Evolutionary conservation across 2,113 vertebrate genomes (phyloP).

Genomic region (Ammodytes marinus): DNA sequence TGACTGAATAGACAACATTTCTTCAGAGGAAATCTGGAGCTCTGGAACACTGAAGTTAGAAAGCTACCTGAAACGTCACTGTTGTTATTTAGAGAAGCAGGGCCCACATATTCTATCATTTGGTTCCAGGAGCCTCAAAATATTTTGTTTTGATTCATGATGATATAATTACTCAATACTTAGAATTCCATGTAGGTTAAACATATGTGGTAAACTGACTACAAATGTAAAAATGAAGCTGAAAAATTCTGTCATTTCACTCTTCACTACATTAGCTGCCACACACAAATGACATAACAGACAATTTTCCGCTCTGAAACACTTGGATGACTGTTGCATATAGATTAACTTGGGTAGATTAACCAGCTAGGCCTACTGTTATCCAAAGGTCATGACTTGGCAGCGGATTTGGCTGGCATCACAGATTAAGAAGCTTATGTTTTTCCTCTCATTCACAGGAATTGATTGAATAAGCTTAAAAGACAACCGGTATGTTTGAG

Average conservation of each 20-base stretch:
- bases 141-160: too few species aligned
- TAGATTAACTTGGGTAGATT: slow-evolving; percentile 41
- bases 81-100: too few species aligned
- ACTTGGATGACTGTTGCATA: slow-evolving; percentile 28
- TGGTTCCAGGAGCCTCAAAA: too few species aligned
- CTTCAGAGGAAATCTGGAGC: too few species aligned
- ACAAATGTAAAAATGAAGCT: too few species aligned
- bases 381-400: slow-evolving; percentile 33
- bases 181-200: too few species aligned
- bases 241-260: background rate
- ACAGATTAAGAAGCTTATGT: slow-evolving; percentile 41
- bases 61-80: too few species aligned
- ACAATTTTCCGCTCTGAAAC: slow-evolving; percentile 24
- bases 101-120: too few species aligned
- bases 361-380: background rate
- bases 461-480: slow-evolving; percentile 11
- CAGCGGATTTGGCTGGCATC: slow-evolving; percentile 28
- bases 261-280: slow-evolving; percentile 11
- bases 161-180: too few species aligned
- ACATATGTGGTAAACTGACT: too few species aligned
- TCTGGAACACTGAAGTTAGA: too few species aligned
- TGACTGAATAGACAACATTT: too few species aligned
- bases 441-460: background rate
- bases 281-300: slow-evolving; percentile 36
- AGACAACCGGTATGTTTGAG: background rate